These are phyloP conservation scores for Lates calcarifer DNA, from an alignment of 2,113 vertebrate genomes.

Conservation along the genomic window DNA sequence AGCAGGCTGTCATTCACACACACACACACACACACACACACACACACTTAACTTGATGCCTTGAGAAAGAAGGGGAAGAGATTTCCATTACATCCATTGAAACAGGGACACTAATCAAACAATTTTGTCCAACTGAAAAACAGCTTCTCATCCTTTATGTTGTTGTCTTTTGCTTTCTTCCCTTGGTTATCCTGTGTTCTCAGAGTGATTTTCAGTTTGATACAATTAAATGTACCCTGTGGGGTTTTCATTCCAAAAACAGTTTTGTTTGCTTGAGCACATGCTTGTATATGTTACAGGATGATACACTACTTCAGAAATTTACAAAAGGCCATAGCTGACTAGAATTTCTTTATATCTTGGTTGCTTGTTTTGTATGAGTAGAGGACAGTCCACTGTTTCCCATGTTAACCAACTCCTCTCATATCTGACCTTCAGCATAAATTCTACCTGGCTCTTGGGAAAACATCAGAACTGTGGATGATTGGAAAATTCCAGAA, in stretches of 20 bases:
- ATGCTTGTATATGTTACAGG: background rate
- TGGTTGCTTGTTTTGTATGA: background rate
- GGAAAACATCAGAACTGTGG: background rate
- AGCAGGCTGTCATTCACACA: background rate
- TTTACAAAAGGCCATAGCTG: background rate
- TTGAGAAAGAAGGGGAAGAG: background rate
- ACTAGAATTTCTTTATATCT: background rate
- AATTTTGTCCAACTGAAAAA: background rate
- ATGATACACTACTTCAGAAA: no score
- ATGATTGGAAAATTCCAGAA: background rate
- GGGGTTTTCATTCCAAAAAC: background rate
- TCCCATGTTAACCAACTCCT: background rate
- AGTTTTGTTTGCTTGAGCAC: no score
- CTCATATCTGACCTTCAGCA: background rate
- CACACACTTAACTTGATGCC: background rate
- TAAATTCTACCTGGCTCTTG: background rate
- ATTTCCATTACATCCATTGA: background rate
- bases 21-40: background rate
- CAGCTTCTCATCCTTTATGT: background rate
- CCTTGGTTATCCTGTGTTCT: background rate
- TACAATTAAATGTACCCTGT: background rate
- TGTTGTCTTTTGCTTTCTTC: background rate
- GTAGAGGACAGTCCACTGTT: background rate
- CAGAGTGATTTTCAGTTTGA: background rate
- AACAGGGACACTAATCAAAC: background rate